Evolutionary conservation across 2,888 invertebrate genomes (phyloP), one percentile per base, ranked within the genome.

Genomic region (Caenorhabditis sp.): DNA sequence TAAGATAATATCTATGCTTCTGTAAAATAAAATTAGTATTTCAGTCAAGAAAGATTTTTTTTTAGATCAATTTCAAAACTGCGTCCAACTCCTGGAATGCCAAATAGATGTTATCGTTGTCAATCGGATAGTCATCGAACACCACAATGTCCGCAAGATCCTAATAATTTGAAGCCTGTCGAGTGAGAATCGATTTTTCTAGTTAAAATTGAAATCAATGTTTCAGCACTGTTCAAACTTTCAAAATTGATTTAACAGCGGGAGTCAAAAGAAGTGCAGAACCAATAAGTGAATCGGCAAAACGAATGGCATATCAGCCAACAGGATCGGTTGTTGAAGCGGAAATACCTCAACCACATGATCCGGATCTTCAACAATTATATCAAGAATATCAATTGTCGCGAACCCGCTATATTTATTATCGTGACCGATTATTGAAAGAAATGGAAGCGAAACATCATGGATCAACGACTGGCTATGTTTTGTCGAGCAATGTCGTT

Each of bases 301-400:
- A 73, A 43, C 25, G 73, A 20, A 49, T 63, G 20, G 68, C 73
- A 1, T 63, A 31, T n/a, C 36, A 25, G 17, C 26, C 62, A 7
- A 10, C 31, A 7, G 17, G 63, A 12, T 56, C 68, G 4, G 63
- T 60, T 5, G 76, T 72, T 20, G 85, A 85, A 59, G 76, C 83
- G 0, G 85, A 85, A 65, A 74, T 85, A 27, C 83, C 83, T 1
- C 76, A 80, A 56, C 85, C 85, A 17, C 66, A 65, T 14, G 84
- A 85, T 66, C 81, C 84, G 83, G 86, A 87, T 50, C 77, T 87
- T 26, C 78, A 80, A 56, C 74, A 76, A n/a, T 67, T 87, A 31
- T 87, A 87, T 70, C 77, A 83, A 38, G 84, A 87, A 54, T 87
- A 87, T 59, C 67, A 77, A 56, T 78, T 83, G 17, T 69, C 87